phyloP scores from a whole-genome alignment of 2,888 invertebrate genomes.

The Heliconius sara region DNA sequence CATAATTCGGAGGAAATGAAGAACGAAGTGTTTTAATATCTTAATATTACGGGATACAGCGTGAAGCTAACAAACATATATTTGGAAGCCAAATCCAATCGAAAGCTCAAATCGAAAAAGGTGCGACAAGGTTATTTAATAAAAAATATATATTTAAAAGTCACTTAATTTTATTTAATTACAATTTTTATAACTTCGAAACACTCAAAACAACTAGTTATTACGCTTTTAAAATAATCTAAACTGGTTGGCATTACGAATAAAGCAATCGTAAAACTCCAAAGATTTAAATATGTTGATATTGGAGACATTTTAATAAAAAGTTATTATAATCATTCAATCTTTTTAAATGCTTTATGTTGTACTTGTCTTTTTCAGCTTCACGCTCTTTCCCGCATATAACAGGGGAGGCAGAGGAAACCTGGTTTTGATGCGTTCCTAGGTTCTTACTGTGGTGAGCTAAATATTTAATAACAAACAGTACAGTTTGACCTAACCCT shows the following conservation, averaged over 20 bases:
- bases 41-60: neutral
- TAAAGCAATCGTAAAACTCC: conserved; percentile 13
- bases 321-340: neutral
- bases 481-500: too few relatives aligned
- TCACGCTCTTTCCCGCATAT: too few relatives aligned
- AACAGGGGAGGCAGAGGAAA: too few relatives aligned
- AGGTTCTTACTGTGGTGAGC: too few relatives aligned
- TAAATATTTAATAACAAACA: too few relatives aligned
- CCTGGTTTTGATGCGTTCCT: too few relatives aligned
- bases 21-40: too few relatives aligned
- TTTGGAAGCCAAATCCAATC: neutral
- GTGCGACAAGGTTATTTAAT: neutral
- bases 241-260: conserved; percentile 20
- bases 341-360: neutral
- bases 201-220: conserved; percentile 15
- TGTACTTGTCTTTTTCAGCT: too few relatives aligned
- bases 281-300: conserved; percentile 25
- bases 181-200: neutral
- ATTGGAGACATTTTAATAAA: neutral
- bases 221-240: conserved; percentile 11
- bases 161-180: conserved; percentile 3
- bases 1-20: too few relatives aligned
- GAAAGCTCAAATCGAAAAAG: neutral
- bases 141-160: neutral
- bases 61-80: neutral